phyloP scores from a whole-genome alignment of 2,888 invertebrate species.

The Meta bourneti region DNA sequence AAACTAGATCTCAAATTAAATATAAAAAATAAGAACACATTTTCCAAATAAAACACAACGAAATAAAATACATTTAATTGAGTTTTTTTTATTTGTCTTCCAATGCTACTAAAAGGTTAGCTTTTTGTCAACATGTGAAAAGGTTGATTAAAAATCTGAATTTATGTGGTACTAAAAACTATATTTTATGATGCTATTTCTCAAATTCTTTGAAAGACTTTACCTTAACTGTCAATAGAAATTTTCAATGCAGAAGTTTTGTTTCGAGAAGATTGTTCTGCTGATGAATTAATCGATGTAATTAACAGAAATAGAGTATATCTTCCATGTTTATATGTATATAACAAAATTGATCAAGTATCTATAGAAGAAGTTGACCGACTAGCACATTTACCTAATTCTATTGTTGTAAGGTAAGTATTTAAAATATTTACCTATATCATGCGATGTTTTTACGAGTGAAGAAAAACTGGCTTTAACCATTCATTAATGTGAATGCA shows the following conservation, averaged over 20 bases:
- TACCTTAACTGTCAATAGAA: constrained; percentile 71
- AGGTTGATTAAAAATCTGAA: too few species aligned
- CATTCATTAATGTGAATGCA: too few species aligned
- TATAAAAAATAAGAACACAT: too few species aligned
- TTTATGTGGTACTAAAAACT: too few species aligned
- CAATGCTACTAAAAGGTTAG: too few species aligned
- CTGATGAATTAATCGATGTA: constrained; percentile 99
- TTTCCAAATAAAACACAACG: too few species aligned
- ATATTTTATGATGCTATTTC: too few species aligned
- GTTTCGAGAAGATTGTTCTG: constrained; percentile 96
- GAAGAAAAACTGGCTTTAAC: too few species aligned
- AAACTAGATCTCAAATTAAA: too few species aligned
- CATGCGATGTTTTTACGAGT: neutral
- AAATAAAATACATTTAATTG: too few species aligned
- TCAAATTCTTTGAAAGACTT: neutral
- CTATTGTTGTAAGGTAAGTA: constrained; percentile 93
- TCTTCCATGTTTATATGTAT: constrained; percentile 98
- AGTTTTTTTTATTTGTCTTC: too few species aligned
- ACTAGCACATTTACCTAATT: constrained; percentile 92
- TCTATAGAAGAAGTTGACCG: constrained; percentile 98
- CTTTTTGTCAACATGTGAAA: too few species aligned
- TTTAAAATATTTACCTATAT: neutral
- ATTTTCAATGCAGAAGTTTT: constrained; percentile 94
- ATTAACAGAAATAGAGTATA: constrained; percentile 97
- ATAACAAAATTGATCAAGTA: constrained; percentile 99